Evolutionary conservation across 2,113 vertebrate genomes (phyloP).

Genomic region (Microtus montanus): DNA sequence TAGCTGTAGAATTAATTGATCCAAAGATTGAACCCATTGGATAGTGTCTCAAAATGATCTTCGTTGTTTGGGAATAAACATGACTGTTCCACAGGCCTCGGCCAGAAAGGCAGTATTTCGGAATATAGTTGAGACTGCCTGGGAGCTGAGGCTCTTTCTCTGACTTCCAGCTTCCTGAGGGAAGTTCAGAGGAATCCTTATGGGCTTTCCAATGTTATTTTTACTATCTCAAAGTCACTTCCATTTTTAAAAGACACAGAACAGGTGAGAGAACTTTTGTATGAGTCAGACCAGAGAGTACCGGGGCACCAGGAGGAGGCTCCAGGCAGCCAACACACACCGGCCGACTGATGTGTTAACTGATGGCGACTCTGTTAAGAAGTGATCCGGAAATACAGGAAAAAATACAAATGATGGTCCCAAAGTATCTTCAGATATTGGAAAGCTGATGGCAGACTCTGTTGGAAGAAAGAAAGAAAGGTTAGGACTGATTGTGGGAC

Average conservation of each 20-base stretch:
- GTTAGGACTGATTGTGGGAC: background rate
- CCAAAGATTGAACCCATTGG: background rate
- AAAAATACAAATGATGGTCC: background rate
- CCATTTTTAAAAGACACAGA: background rate
- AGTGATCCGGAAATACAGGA: background rate
- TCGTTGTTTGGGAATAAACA: constrained; percentile 1
- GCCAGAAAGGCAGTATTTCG: background rate
- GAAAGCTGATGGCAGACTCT: background rate
- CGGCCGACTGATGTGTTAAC: too few relatives aligned
- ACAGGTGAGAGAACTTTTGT: background rate
- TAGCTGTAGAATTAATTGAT: background rate
- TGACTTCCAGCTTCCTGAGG: background rate
- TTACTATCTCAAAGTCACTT: background rate
- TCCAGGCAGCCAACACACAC: background rate
- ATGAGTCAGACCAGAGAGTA: background rate
- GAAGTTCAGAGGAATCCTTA: background rate
- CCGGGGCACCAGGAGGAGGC: too few relatives aligned
- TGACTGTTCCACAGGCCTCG: background rate
- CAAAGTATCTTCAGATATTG: background rate
- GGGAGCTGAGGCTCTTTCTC: background rate
- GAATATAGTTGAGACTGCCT: background rate
- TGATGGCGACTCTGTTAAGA: background rate
- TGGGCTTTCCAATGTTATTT: background rate
- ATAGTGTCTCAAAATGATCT: background rate
- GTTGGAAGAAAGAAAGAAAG: background rate